These are phyloP conservation scores for Ibycter americanus DNA, from an alignment of 2,797 vertebrate species.

Conservation along the genomic window DNA sequence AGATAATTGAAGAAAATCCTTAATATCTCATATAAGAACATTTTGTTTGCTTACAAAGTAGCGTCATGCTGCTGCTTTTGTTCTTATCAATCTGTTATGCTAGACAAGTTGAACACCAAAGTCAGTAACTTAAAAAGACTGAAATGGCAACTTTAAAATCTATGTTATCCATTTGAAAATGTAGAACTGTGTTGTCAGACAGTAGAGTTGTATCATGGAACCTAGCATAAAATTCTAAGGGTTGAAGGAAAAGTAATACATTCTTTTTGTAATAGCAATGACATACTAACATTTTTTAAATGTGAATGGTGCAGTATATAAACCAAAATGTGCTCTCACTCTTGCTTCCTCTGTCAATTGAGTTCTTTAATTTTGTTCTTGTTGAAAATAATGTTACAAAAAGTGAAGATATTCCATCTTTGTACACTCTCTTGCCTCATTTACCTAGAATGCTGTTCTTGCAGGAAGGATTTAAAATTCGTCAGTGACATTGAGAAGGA, in stretches of 20 bases:
- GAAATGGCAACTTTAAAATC: neutral
- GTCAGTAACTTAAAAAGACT: neutral
- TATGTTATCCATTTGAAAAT: neutral
- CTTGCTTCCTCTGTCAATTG: neutral
- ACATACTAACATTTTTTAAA: neutral
- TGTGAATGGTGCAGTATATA: neutral
- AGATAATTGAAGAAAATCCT: neutral
- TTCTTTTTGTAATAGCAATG: neutral
- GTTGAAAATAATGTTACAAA: neutral
- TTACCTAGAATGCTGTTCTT: constrained; percentile 49
- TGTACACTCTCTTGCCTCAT: neutral
- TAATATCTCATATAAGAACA: neutral
- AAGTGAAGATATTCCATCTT: neutral
- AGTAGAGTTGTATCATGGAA: neutral
- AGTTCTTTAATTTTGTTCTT: neutral
- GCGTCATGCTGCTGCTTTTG: neutral
- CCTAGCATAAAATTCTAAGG: neutral
- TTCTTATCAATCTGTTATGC: neutral
- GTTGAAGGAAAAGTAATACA: neutral
- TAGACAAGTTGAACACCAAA: neutral
- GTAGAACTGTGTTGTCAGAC: neutral
- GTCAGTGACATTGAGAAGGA: constrained; percentile 95
- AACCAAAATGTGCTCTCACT: neutral
- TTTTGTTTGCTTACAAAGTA: neutral
- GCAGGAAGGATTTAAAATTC: constrained; percentile 95